These are phyloP conservation scores for Siphamia tubifer DNA, from an alignment of 2,113 vertebrate species.

Conservation along the genomic window DNA sequence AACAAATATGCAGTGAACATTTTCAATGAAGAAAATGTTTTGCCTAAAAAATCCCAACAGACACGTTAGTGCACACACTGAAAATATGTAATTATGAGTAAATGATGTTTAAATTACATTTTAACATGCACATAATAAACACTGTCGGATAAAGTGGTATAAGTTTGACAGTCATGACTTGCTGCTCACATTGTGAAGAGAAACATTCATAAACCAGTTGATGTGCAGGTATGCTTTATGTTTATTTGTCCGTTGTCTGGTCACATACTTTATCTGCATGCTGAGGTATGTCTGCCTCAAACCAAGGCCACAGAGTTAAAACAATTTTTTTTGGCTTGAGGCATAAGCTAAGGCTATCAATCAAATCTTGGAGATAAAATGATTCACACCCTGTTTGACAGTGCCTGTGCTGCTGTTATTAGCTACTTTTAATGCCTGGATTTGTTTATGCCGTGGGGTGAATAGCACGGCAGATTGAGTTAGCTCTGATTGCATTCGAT, in stretches of 20 bases:
- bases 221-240: slow-evolving; percentile 6
- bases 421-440: slow-evolving; percentile 40
- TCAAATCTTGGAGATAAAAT: slow-evolving; percentile 45
- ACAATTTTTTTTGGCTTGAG: slow-evolving; percentile 15
- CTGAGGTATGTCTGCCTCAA: slow-evolving; percentile 11
- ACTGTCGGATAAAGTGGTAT: too few relatives aligned
- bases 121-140: not conserved
- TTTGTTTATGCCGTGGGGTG: slow-evolving; percentile 60
- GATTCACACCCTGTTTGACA: slow-evolving; percentile 44
- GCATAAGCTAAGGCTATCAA: slow-evolving; percentile 43
- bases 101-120: not conserved
- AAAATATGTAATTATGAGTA: too few relatives aligned
- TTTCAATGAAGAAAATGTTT: too few relatives aligned
- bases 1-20: too few relatives aligned
- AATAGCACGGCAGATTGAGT: slow-evolving; percentile 24
- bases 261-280: slow-evolving; percentile 20
- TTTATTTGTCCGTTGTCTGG: slow-evolving; percentile 15
- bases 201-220: not conserved
- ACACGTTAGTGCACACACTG: too few relatives aligned
- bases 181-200: not conserved
- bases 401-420: slow-evolving; percentile 23
- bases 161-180: not conserved
- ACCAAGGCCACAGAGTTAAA: slow-evolving; percentile 9
- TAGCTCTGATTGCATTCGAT: slow-evolving; percentile 52
- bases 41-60: too few relatives aligned